These are phyloP conservation scores for Parauchenoglanis punctatus DNA, from an alignment of 2,797 vertebrate genomes.

Conservation along the genomic window DNA sequence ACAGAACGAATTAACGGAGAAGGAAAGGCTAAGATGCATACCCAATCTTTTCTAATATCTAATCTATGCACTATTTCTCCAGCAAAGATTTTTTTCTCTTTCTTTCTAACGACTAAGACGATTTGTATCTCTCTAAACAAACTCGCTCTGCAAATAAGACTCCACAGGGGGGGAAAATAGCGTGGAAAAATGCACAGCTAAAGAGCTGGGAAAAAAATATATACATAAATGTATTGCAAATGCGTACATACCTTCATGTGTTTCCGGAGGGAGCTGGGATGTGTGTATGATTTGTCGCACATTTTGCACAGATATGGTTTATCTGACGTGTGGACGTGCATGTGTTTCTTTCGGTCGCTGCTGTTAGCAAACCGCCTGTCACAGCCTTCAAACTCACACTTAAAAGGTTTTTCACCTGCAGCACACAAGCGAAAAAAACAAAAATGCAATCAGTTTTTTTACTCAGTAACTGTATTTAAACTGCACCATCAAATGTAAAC, in stretches of 20 bases:
- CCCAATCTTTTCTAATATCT: not conserved
- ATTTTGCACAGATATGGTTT: slow-evolving; percentile 99
- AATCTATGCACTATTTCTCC: not conserved
- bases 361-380: slow-evolving; percentile 98
- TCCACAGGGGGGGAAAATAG: no score
- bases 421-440: slow-evolving; percentile 52
- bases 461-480: not conserved
- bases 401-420: slow-evolving; percentile 97
- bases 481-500: not conserved
- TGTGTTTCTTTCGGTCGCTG: slow-evolving; percentile 99
- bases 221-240: not conserved
- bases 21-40: not conserved
- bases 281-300: slow-evolving; percentile 99
- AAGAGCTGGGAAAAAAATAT: not conserved
- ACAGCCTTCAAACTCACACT: slow-evolving; percentile 98
- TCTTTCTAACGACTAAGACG: not conserved
- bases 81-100: not conserved
- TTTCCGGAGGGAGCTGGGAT: slow-evolving; percentile 98
- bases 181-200: not conserved
- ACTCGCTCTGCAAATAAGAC: not conserved
- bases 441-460: not conserved
- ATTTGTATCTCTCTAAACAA: not conserved
- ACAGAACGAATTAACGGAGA: not conserved
- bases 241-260: slow-evolving; percentile 92
- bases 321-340: slow-evolving; percentile 99